Base-by-base conservation (phyloP, 2,888 invertebrate species). In the Lasioglossum malachurum region DNA sequence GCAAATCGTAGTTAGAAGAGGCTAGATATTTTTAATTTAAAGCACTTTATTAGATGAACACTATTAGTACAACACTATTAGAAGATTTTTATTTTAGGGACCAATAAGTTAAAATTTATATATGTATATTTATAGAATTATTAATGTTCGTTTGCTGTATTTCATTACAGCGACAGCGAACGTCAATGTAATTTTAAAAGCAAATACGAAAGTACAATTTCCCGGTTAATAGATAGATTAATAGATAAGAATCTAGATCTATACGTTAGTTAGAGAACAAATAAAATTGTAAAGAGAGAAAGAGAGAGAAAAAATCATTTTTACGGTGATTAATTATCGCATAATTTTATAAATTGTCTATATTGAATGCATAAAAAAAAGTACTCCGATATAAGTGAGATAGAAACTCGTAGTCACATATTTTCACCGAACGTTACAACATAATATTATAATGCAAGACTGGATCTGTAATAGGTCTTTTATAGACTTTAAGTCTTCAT, bases 1-100 rank as follows among this genome's bases (percentile, higher is more conserved):
- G 60, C 91, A 92, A 92, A 91, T 87, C 87, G 92, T 94, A 94
- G 91, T 94, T 94, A 94, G 93, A 94, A 95, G 94, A 95, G 94
- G 94, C 94, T 94, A 94, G 94, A 93, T 94, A 93, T 91, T 92
- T 92, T 92, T 94, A 93, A 94, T 91, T 93, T 92, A 93, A 94
- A 93, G 93, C 93, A 94, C 93, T 92, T 93, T 93, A 94, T 94
- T 93, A 69, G 69, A 69, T 69, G 94, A 94, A 94, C 93, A 93
- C 88, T 84, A 84, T 82, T 89, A 91, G 94, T 94, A 94, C 92
- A 94, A 94, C 93, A 93, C 88, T 84, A 84, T 82, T 89, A 91
- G 83, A 79, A 80, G 76, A 90, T 84, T 86, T 91, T 91, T 90
- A 88, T 86, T 77, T 88, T 90, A 90, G 90, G 91, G 91, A 92